Evolutionary conservation across 2,797 vertebrate species (phyloP).

Genomic region (Lepus oiostolus): DNA sequence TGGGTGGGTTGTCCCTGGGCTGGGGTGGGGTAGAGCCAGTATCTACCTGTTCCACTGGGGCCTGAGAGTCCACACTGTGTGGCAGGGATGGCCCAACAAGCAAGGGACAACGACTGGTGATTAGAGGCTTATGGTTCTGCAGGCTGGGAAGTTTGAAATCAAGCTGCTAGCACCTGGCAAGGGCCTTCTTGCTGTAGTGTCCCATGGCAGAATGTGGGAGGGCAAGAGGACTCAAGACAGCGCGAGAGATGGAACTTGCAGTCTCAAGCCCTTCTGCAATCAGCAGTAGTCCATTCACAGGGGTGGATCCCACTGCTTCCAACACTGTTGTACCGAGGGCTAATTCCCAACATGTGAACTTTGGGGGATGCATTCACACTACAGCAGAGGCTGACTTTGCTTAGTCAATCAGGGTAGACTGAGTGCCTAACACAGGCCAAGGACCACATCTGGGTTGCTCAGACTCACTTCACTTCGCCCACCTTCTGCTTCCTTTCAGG

Average conservation of each 20-base stretch:
- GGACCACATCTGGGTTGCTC: not conserved
- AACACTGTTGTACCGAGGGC: too few species aligned
- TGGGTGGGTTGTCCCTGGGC: not conserved
- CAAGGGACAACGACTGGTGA: not conserved
- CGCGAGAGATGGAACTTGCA: too few species aligned
- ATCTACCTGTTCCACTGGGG: not conserved
- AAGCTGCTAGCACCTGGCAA: too few species aligned
- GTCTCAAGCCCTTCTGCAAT: too few species aligned
- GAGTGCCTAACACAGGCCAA: not conserved
- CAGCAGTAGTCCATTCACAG: too few species aligned
- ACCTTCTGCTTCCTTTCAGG: not conserved
- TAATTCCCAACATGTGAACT: too few species aligned
- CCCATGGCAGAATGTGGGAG: too few species aligned
- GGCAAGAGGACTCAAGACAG: too few species aligned
- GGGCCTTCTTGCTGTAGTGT: too few species aligned
- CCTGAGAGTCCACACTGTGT: not conserved
- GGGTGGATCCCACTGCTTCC: too few species aligned
- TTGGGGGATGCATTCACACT: too few species aligned
- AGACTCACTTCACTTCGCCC: not conserved
- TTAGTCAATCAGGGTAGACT: not conserved
- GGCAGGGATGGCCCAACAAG: not conserved
- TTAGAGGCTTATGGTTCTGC: not conserved
- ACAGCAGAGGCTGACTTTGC: fast-evolving
- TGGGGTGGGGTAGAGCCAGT: not conserved
- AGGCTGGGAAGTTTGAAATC: too few species aligned